These are phyloP conservation scores for Lepidonotus clava DNA, from an alignment of 2,888 invertebrate species.

Conservation along the genomic window DNA sequence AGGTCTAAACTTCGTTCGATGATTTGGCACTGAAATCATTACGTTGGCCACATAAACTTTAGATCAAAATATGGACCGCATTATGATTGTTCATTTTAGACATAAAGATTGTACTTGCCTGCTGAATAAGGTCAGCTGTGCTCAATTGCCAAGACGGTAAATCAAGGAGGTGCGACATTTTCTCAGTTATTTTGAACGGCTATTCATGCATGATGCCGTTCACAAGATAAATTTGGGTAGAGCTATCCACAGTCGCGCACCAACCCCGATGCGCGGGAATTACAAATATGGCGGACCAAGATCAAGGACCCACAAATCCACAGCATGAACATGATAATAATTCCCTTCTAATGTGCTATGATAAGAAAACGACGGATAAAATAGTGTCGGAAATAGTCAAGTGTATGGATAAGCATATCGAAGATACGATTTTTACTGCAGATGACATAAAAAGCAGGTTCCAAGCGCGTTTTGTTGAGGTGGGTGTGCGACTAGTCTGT, in stretches of 20 bases:
- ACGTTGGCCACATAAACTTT: no score
- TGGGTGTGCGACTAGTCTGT: no score
- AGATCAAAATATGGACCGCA: no score
- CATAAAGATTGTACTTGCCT: slow-evolving; percentile 4
- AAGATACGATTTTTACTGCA: not conserved
- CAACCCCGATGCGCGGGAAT: not conserved
- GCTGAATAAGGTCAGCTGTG: slow-evolving; percentile 56
- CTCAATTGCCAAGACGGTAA: slow-evolving; percentile 48
- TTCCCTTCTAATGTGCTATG: slow-evolving; percentile 8
- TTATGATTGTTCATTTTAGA: not conserved
- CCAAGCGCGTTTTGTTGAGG: slow-evolving; percentile 14
- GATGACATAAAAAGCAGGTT: not conserved
- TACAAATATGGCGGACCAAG: slow-evolving; percentile 27
- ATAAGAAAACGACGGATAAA: not conserved
- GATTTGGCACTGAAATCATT: not conserved
- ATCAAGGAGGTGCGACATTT: slow-evolving; percentile 52
- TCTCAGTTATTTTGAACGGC: slow-evolving; percentile 10
- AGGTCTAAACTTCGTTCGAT: no score
- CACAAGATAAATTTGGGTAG: not conserved
- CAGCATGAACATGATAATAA: not conserved
- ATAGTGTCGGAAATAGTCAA: not conserved
- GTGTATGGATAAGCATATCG: not conserved
- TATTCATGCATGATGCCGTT: not conserved
- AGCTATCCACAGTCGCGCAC: not conserved
- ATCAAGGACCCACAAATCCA: not conserved